These are phyloP conservation scores for Azorinus chamasolen DNA, from an alignment of 2,888 invertebrate genomes.

Conservation along the genomic window DNA sequence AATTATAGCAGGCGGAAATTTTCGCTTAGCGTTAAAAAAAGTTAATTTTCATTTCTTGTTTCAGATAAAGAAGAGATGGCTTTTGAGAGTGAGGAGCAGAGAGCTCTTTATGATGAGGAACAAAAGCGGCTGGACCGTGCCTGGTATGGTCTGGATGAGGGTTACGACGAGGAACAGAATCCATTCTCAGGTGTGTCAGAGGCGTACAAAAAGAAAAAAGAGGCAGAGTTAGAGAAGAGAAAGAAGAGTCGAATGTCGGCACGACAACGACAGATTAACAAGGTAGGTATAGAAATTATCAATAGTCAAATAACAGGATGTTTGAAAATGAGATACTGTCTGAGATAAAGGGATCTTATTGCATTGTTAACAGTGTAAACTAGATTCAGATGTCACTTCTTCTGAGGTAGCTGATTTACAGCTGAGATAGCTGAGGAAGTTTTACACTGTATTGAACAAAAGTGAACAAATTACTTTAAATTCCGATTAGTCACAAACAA, in stretches of 20 bases:
- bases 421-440: too few species aligned
- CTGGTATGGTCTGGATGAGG: conserved; percentile 98
- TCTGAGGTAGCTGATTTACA: too few species aligned
- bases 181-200: conserved; percentile 95
- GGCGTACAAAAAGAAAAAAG: conserved; percentile 97
- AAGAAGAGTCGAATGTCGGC: conserved; percentile 97
- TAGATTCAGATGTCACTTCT: too few species aligned
- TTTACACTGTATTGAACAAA: too few species aligned
- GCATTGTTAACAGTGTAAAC: too few species aligned
- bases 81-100: conserved; percentile 89
- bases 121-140: conserved; percentile 91
- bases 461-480: too few species aligned
- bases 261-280: conserved; percentile 98
- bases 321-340: too few species aligned
- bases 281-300: conserved; percentile 88
- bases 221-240: conserved; percentile 95
- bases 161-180: conserved; percentile 92
- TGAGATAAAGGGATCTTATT: too few species aligned
- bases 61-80: conserved; percentile 63
- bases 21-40: too few species aligned
- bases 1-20: too few species aligned
- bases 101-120: conserved; percentile 81
- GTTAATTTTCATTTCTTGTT: neutral
- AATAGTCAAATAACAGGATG: too few species aligned
- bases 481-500: too few species aligned